Evolutionary conservation across 2,113 vertebrate species (phyloP).

Genomic region (Tupaia chinensis): DNA sequence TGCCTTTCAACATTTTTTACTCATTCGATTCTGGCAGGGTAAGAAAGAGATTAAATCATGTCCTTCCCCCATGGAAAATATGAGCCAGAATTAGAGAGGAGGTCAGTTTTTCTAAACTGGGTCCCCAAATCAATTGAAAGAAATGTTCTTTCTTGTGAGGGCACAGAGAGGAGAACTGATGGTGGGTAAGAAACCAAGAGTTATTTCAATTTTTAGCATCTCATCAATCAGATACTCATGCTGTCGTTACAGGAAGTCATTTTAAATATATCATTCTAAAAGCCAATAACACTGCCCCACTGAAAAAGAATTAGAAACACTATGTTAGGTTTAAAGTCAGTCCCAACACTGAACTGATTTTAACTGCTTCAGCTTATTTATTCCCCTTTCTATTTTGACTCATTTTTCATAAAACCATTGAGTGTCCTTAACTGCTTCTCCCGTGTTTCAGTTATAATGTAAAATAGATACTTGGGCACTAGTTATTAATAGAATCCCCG

Average conservation of each 20-base stretch:
- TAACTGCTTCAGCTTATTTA: neutral
- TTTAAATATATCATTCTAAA: neutral
- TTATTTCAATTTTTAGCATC: neutral
- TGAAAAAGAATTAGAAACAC: conserved; percentile 14
- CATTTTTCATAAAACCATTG: neutral
- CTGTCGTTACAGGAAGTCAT: neutral
- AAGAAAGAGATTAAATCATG: neutral
- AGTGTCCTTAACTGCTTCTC: neutral
- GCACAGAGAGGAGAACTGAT: neutral
- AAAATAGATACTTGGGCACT: neutral
- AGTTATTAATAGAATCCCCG: neutral
- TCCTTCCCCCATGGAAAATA: neutral
- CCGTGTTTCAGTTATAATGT: neutral
- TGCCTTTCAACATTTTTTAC: neutral
- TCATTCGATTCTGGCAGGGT: neutral
- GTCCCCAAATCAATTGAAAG: neutral
- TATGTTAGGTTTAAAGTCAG: neutral
- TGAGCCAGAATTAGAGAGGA: neutral
- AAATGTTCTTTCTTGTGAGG: neutral
- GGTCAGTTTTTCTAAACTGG: neutral
- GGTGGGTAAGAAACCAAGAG: neutral
- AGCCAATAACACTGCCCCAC: neutral
- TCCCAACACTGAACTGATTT: neutral
- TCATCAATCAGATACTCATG: neutral
- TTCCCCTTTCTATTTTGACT: neutral